Evolutionary conservation across 2,797 vertebrate genomes (phyloP).

Genomic region (Coregonus sp.): DNA sequence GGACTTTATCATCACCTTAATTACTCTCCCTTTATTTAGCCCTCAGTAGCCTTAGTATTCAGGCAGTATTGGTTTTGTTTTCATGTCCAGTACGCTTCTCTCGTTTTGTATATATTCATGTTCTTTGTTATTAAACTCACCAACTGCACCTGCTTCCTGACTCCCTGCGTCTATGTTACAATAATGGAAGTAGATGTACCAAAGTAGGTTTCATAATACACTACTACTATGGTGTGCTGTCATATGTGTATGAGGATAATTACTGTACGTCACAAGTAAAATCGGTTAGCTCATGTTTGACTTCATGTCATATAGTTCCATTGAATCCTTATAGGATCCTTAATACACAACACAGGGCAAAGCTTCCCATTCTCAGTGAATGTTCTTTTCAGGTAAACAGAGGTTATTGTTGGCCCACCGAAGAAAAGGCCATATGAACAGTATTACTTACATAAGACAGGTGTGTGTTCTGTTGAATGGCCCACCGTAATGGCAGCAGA

Average conservation of each 20-base stretch:
- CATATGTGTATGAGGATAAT: neutral
- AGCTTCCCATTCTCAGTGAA: neutral
- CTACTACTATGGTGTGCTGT: neutral
- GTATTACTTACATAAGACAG: neutral
- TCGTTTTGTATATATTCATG: too few species aligned
- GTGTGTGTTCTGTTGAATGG: slow-evolving; percentile 4
- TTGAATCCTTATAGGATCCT: too few species aligned
- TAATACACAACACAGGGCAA: neutral
- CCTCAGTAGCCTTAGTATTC: too few species aligned
- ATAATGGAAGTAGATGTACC: neutral
- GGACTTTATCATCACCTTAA: too few species aligned
- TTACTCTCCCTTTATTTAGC: too few species aligned
- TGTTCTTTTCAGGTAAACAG: slow-evolving; percentile 5
- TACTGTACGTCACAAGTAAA: neutral
- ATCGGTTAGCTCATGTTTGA: too few species aligned
- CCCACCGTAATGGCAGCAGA: neutral
- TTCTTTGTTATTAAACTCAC: too few species aligned
- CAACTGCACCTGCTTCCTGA: too few species aligned
- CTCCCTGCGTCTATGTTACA: too few species aligned
- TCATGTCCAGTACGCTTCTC: too few species aligned
- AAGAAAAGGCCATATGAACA: neutral
- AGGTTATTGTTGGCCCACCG: neutral
- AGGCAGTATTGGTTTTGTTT: too few species aligned
- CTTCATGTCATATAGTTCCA: too few species aligned
- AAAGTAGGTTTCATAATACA: neutral